A percentile compares a stretch with the other conserved stretches of the same genome.
These are phyloP conservation scores for Leptura quadrifasciata DNA, from an alignment of 2,888 invertebrate genomes.

Conservation along the genomic window DNA sequence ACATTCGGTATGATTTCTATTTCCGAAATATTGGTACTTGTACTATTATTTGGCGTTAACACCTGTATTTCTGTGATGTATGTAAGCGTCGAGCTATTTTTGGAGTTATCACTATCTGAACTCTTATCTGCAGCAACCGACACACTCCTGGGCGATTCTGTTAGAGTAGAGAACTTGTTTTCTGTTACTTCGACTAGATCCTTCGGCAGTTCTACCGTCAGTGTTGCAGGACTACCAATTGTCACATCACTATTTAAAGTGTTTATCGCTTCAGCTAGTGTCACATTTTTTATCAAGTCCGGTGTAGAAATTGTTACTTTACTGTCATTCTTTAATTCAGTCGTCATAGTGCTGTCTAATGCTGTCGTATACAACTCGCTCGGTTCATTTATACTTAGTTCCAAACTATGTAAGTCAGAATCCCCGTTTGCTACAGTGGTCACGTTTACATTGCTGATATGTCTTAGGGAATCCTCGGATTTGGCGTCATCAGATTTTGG, in stretches of 20 bases:
- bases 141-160: slow-evolving; percentile 31
- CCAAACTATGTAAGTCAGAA: slow-evolving; percentile 64
- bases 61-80: slow-evolving; percentile 87
- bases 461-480: slow-evolving; percentile 53
- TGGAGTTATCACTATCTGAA: slow-evolving; percentile 51
- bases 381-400: slow-evolving; percentile 65
- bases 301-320: slow-evolving; percentile 74
- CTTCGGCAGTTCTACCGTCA: slow-evolving; percentile 64
- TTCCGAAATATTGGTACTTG: slow-evolving; percentile 64
- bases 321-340: slow-evolving; percentile 60
- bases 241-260: slow-evolving; percentile 65
- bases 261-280: slow-evolving; percentile 68
- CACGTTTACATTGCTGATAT: slow-evolving; percentile 63
- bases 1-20: slow-evolving; percentile 71
- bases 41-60: slow-evolving; percentile 73
- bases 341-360: slow-evolving; percentile 71
- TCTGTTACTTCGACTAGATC: slow-evolving; percentile 42
- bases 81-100: slow-evolving; percentile 73
- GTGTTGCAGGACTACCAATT: slow-evolving; percentile 42
- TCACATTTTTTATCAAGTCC: slow-evolving; percentile 72
- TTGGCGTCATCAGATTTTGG: slow-evolving; percentile 62
- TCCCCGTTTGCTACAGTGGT: slow-evolving; percentile 58
- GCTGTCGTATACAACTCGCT: slow-evolving; percentile 73
- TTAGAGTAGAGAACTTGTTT: slow-evolving; percentile 40
- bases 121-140: slow-evolving; percentile 38